These are phyloP conservation scores for Anabacerthia variegaticeps DNA, from an alignment of 2,797 vertebrate species.

Conservation along the genomic window DNA sequence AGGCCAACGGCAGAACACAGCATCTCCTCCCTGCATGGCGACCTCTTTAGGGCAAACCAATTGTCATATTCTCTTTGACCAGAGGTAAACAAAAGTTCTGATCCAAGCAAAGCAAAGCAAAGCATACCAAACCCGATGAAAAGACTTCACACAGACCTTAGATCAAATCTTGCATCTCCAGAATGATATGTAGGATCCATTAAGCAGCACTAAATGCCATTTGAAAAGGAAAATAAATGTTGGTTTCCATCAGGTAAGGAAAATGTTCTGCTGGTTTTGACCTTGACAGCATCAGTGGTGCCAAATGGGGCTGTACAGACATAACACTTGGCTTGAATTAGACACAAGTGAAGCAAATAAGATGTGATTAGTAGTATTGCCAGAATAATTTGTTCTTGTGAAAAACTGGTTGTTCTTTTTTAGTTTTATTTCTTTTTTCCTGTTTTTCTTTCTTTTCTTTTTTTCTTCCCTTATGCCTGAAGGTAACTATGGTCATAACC, in stretches of 20 bases:
- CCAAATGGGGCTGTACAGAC: neutral
- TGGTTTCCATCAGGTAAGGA: neutral
- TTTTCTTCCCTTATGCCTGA: accelerated
- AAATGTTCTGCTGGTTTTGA: neutral
- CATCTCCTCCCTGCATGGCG: neutral
- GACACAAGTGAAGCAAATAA: neutral
- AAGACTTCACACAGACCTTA: neutral
- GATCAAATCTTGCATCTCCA: neutral
- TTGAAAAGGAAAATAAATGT: neutral
- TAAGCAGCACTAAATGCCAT: neutral
- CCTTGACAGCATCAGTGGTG: neutral
- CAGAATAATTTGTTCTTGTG: neutral
- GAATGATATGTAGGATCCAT: neutral
- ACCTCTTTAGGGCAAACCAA: neutral
- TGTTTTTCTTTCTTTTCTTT: accelerated
- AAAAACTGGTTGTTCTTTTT: neutral
- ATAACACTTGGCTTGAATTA: neutral
- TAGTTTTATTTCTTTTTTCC: neutral
- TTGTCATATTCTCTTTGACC: neutral
- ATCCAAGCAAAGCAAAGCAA: neutral
- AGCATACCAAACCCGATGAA: neutral
- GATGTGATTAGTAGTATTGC: neutral
- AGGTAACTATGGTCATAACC: neutral
- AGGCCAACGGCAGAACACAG: neutral
- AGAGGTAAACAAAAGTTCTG: neutral